These are phyloP conservation scores for Drosophila pachea DNA, from an alignment of 1,140 invertebrate species.

Conservation along the genomic window DNA sequence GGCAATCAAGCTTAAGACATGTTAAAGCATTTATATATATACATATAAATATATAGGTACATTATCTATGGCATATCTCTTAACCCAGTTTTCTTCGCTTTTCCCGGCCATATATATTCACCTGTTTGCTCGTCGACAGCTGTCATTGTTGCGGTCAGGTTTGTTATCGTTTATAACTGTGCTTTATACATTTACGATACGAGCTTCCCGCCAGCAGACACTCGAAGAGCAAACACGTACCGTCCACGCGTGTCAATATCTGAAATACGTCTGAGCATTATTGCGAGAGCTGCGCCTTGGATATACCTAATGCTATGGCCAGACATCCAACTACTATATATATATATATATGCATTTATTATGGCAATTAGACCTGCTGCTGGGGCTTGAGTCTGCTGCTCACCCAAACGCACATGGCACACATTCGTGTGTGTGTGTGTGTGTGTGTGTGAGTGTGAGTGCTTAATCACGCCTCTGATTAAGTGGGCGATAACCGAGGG, in stretches of 20 bases:
- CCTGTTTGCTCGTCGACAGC: too few species aligned
- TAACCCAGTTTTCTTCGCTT: too few species aligned
- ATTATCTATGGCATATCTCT: too few species aligned
- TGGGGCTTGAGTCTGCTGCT: slow-evolving; percentile 18
- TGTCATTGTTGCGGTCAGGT: not conserved
- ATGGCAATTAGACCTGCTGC: slow-evolving; percentile 45
- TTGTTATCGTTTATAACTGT: not conserved
- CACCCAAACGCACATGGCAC: not conserved
- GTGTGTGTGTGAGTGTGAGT: slow-evolving; percentile 6
- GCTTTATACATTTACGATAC: not conserved
- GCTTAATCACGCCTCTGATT: slow-evolving; percentile 54
- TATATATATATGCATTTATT: slow-evolving; percentile 27
- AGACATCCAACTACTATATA: not conserved
- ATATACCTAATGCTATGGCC: slow-evolving; percentile 11
- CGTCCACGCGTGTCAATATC: slow-evolving; percentile 52
- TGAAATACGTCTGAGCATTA: slow-evolving; percentile 58
- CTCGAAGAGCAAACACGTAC: not conserved
- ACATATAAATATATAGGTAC: too few species aligned
- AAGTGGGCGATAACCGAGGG: slow-evolving; percentile 30
- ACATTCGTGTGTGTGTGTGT: not conserved
- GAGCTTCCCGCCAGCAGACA: slow-evolving; percentile 1
- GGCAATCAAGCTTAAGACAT: too few species aligned
- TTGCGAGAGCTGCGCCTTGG: slow-evolving; percentile 35
- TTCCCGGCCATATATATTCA: too few species aligned
- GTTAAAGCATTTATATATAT: too few species aligned